Evolutionary conservation across 1,140 invertebrate genomes (phyloP), one percentile per base, ranked within the genome.

Genomic region (Harpegnathos saltator): DNA sequence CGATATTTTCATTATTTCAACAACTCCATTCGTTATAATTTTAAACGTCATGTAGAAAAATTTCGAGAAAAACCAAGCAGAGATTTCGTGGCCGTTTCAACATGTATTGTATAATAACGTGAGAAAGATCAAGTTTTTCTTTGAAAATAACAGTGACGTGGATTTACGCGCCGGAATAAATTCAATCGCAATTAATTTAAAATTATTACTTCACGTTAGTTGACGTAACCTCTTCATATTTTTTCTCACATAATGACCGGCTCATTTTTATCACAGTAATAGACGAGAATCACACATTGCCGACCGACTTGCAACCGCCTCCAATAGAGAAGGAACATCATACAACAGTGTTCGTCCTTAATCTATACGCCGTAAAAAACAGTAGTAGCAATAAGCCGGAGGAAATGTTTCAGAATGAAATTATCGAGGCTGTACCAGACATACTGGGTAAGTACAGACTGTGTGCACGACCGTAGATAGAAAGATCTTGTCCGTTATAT

Each of bases 301-400:
- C 93, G 12, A 93, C 92, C 0, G 93, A 94, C 0, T 73, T 93
- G 50, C 15, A 54, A 50, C 93, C 93, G 24, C 92, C 91, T 1
- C 84, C 92, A 19, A 17, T 65, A 66, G 69, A 87, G 0, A 69
- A 74, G 1, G 74, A 83, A 3, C 84, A 52, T 0, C 66, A 83
- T 17, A 87, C 85, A 9, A 82, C 91, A 5, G 38, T 94, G 0
- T 94, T 92, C 74, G 26, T 94, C 3, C 90, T 94, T 26, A 94
- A 94, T 84, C 61, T 94, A 17, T 94, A 85, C 38, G 94, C 91
- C 1, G 80, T 94, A n/a, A n/a, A n/a, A 78, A 94, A 94, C 52
- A n/a, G 48, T 11, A 91, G 90, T 0, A 90, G 89, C 48, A 86
- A 86, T n/a, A 9, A 44, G 14, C 63, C 87, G 0, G 83, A 90